These are phyloP conservation scores for Allolobophora icterica DNA, from an alignment of 2,888 invertebrate species.

Conservation along the genomic window DNA sequence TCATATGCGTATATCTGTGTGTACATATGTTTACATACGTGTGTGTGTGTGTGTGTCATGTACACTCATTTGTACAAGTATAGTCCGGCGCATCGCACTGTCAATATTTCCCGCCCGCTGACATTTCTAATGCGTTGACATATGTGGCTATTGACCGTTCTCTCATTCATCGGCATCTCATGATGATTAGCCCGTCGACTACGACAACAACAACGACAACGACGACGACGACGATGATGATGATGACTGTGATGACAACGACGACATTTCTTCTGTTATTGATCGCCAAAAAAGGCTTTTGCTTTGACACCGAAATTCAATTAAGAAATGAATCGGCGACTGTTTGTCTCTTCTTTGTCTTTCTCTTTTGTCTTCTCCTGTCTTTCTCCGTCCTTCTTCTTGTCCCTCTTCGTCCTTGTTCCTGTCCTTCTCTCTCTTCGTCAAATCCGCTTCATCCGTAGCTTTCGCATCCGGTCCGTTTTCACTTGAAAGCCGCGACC, in stretches of 20 bases:
- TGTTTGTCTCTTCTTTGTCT: not conserved
- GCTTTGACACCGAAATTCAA: slow-evolving; percentile 17
- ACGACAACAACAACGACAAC: not conserved
- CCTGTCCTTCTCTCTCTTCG: not conserved
- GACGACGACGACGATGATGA: not conserved
- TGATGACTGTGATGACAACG: not conserved
- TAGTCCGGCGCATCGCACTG: not conserved
- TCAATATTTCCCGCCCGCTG: not conserved
- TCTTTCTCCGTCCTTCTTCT: not conserved
- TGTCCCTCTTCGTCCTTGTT: not conserved
- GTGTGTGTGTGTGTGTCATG: not conserved
- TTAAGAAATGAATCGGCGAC: not conserved
- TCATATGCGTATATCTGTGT: too few relatives aligned
- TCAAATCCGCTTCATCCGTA: not conserved
- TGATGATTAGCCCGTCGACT: too few relatives aligned
- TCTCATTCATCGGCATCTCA: not conserved
- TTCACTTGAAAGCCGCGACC: not conserved
- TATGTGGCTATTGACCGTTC: not conserved
- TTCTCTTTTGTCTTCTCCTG: not conserved
- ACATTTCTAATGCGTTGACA: not conserved
- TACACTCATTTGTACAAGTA: slow-evolving; percentile 17
- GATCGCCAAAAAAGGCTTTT: not conserved
- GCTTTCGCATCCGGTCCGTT: not conserved
- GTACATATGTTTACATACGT: not conserved
- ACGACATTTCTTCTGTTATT: slow-evolving; percentile 17